Conservation (phyloP, 2,797 vertebrate genomes). For the Chiroxiphia lanceolata region DNA sequence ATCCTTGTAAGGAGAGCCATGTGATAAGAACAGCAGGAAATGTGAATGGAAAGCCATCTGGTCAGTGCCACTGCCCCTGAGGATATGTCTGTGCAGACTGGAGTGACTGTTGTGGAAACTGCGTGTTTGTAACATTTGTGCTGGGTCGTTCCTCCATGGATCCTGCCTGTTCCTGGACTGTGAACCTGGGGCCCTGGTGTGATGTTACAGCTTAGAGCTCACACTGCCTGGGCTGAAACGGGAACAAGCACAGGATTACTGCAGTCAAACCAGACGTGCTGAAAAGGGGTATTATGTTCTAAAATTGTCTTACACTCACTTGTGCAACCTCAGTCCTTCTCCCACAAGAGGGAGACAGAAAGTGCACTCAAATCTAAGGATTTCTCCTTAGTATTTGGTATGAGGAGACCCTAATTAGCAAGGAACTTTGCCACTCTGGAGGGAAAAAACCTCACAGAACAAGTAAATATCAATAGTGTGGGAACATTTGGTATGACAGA, state of each 20-base stretch:
- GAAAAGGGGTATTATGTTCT: neutral
- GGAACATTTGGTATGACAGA: constrained; percentile 63
- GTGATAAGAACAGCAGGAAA: neutral
- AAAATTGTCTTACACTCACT: neutral
- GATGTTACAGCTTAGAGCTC: neutral
- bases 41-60: constrained; percentile 24
- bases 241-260: neutral
- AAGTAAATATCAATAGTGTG: constrained; percentile 24
- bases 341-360: constrained; percentile 1
- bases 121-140: neutral
- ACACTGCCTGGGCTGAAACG: neutral
- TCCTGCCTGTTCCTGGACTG: neutral
- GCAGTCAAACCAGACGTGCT: accelerated
- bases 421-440: neutral
- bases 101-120: neutral
- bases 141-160: neutral
- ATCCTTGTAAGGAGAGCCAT: neutral
- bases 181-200: neutral
- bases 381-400: neutral
- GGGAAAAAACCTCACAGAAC: neutral
- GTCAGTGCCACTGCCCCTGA: neutral
- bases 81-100: neutral
- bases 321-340: neutral
- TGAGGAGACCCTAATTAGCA: neutral
- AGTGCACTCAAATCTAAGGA: neutral